These are phyloP conservation scores for Orthonevra nobilis DNA, from an alignment of 2,888 invertebrate species.

Conservation along the genomic window DNA sequence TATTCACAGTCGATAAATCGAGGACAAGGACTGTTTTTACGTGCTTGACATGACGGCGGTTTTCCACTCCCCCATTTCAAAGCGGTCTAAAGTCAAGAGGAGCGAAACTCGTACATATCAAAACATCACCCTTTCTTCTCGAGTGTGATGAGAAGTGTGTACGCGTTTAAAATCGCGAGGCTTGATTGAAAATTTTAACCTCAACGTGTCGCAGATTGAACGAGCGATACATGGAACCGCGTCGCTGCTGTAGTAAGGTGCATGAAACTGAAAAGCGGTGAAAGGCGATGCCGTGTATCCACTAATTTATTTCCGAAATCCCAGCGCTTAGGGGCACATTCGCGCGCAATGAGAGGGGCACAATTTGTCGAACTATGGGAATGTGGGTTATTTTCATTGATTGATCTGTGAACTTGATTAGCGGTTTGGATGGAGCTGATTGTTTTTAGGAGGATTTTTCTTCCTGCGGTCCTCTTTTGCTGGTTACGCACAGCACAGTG, in stretches of 20 bases:
- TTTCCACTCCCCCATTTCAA: neutral
- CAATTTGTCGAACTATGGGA: constrained; percentile 11
- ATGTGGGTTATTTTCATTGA: constrained; percentile 68
- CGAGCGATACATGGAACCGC: constrained; percentile 35
- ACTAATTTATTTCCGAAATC: constrained; percentile 66
- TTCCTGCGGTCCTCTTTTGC: constrained; percentile 26
- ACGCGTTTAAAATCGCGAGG: constrained; percentile 43
- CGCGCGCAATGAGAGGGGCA: neutral
- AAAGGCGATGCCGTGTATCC: constrained; percentile 52
- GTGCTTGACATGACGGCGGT: constrained; percentile 50
- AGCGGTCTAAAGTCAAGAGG: constrained; percentile 1
- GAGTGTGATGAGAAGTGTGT: constrained; percentile 2
- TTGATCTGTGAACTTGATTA: constrained; percentile 70
- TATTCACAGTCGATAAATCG: constrained; percentile 33
- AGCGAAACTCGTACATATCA: too few species aligned
- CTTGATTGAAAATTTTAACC: constrained; percentile 66
- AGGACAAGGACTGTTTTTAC: constrained; percentile 48
- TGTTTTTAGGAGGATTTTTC: constrained; percentile 61
- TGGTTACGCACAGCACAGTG: constrained; percentile 12
- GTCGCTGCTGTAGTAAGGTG: neutral
- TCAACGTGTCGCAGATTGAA: constrained; percentile 46
- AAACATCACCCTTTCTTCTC: constrained; percentile 8
- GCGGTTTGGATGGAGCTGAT: constrained; percentile 68
- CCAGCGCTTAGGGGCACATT: constrained; percentile 26
- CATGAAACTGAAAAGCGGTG: constrained; percentile 39